phyloP scores from a whole-genome alignment of 2,797 vertebrate genomes.

The Cuculus canorus region DNA sequence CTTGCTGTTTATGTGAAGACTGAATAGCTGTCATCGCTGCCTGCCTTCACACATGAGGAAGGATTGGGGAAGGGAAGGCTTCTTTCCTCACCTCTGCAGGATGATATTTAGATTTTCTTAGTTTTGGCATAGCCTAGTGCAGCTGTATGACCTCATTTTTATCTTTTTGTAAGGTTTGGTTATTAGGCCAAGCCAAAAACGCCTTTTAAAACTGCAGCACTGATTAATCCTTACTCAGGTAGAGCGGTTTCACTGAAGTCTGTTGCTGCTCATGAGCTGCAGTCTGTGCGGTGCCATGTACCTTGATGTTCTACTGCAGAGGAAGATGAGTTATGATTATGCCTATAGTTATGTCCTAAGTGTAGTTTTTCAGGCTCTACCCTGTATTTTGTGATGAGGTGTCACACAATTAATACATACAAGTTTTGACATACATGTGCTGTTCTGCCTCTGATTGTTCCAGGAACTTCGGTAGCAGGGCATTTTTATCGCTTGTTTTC shows the following conservation, averaged over 20 bases:
- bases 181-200: neutral
- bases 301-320: neutral
- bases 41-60: neutral
- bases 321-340: slow-evolving; percentile 6
- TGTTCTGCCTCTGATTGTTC: neutral
- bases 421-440: neutral
- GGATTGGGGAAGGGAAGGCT: neutral
- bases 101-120: neutral
- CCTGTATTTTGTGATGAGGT: neutral
- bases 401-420: neutral
- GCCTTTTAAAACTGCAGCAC: neutral
- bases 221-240: neutral
- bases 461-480: neutral
- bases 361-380: slow-evolving; percentile 11
- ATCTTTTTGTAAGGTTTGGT: neutral
- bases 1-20: neutral
- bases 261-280: neutral
- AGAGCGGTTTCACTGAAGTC: neutral
- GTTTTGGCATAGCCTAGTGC: neutral
- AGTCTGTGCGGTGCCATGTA: neutral
- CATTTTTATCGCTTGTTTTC: neutral
- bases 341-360: neutral
- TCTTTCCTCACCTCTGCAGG: neutral
- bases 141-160: neutral
- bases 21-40: neutral